Conservation (phyloP, 1,140 invertebrate genomes). For the Aphelenchoides avenae region DNA sequence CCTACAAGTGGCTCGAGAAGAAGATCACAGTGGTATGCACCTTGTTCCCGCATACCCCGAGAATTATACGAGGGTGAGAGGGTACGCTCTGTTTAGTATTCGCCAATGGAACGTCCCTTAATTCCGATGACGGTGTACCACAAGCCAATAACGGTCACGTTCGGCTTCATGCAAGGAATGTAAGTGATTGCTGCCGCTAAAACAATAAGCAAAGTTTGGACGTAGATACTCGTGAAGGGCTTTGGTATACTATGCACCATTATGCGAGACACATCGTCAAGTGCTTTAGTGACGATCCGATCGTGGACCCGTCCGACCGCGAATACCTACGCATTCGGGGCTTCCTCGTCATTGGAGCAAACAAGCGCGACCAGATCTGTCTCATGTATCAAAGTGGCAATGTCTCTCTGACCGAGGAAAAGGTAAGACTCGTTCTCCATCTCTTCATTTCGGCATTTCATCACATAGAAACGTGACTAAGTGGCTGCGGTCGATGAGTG, state of each 20-base stretch:
- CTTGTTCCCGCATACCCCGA: conserved; percentile 2
- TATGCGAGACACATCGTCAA: not conserved
- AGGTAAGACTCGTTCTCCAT: no score
- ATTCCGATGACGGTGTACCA: conserved; percentile 29
- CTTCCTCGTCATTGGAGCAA: conserved; percentile 26
- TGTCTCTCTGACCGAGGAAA: conserved; percentile 4
- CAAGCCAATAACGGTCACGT: conserved; percentile 25
- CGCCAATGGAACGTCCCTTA: conserved; percentile 23
- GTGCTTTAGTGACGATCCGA: conserved; percentile 28
- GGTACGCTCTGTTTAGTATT: conserved; percentile 23
- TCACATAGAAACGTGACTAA: conserved; percentile 4
- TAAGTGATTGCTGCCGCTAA: conserved; percentile 9
- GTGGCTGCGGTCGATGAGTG: no score
- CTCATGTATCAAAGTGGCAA: conserved; percentile 24
- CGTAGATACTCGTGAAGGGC: not conserved
- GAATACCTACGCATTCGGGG: conserved; percentile 17
- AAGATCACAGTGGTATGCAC: conserved; percentile 19
- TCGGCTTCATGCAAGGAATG: conserved; percentile 35
- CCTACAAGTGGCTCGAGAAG: conserved; percentile 30
- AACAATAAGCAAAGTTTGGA: not conserved
- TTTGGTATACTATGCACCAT: not conserved
- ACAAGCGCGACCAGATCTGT: conserved; percentile 30
- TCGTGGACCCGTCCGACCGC: conserved; percentile 18
- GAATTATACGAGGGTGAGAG: conserved; percentile 1
- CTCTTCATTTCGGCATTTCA: not conserved